Conservation (phyloP, 2,797 vertebrate species). For the Psittacula derbiana region DNA sequence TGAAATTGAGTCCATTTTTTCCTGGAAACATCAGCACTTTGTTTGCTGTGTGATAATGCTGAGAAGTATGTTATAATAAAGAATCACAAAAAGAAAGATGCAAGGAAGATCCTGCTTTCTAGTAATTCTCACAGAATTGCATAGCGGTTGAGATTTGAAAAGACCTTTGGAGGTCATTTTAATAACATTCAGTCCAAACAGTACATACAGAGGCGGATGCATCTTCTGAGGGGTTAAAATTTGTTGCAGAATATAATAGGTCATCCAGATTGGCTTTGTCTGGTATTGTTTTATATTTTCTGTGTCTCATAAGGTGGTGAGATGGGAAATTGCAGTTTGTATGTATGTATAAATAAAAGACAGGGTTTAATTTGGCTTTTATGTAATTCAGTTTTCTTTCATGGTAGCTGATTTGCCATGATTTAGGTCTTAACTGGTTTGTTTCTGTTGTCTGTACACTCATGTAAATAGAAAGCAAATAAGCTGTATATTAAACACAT, state of each 20-base stretch:
- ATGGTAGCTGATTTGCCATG: not conserved
- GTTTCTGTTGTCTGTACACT: not conserved
- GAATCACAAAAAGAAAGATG: not conserved
- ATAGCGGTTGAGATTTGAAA: not conserved
- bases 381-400: not conserved
- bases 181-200: rapidly evolving
- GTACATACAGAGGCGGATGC: not conserved
- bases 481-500: not conserved
- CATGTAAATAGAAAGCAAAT: not conserved
- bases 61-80: not conserved
- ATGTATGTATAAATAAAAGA: not conserved
- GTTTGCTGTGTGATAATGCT: not conserved
- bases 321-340: not conserved
- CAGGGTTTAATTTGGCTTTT: not conserved
- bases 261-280: not conserved
- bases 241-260: not conserved
- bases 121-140: not conserved
- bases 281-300: not conserved
- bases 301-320: not conserved
- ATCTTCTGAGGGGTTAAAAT: not conserved
- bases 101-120: not conserved
- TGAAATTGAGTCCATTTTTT: not conserved
- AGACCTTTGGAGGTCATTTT: not conserved
- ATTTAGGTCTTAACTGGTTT: not conserved
- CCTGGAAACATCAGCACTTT: not conserved